These are phyloP conservation scores for Arbacia lixula DNA, from an alignment of 53 echinoderm and acorn worm species.

Conservation along the genomic window DNA sequence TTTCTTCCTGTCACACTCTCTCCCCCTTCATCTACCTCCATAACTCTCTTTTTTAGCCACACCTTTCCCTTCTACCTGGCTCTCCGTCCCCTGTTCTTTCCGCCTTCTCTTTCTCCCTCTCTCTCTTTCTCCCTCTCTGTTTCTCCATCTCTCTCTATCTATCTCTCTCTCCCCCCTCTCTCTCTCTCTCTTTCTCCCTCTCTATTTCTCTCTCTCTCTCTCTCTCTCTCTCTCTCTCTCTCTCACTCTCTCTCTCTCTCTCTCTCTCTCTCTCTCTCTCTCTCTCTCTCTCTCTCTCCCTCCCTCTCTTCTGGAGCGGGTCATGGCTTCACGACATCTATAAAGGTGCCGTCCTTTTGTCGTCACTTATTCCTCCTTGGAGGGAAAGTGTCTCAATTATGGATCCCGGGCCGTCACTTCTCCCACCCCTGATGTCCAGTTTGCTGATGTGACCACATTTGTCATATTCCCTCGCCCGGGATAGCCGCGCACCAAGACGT, in stretches of 20 bases:
- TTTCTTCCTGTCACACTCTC: not conserved
- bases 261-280: conserved; percentile 10
- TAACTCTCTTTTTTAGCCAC: not conserved
- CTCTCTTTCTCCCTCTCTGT: conserved; percentile 13
- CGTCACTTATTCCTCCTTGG: not conserved
- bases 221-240: not conserved
- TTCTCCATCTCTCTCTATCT: not conserved
- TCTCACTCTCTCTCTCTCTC: conserved; percentile 9
- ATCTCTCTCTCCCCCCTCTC: not conserved
- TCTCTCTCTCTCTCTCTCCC: not conserved
- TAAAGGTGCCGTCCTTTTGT: not conserved
- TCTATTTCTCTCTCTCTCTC: not conserved
- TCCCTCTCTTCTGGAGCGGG: not conserved
- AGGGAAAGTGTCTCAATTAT: not conserved
- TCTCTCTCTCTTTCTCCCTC: not conserved
- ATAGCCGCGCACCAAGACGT: too few relatives aligned
- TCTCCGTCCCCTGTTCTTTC: not conserved
- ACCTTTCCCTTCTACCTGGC: not conserved
- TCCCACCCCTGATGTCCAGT: not conserved
- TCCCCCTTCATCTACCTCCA: not conserved
- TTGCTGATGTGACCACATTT: not conserved
- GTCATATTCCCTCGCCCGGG: not conserved
- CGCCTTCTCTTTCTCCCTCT: not conserved
- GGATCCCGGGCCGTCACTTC: not conserved
- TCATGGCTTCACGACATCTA: not conserved